These are phyloP conservation scores for Drosophila ironensis DNA, from an alignment of 1,140 invertebrate species.

Conservation along the genomic window DNA sequence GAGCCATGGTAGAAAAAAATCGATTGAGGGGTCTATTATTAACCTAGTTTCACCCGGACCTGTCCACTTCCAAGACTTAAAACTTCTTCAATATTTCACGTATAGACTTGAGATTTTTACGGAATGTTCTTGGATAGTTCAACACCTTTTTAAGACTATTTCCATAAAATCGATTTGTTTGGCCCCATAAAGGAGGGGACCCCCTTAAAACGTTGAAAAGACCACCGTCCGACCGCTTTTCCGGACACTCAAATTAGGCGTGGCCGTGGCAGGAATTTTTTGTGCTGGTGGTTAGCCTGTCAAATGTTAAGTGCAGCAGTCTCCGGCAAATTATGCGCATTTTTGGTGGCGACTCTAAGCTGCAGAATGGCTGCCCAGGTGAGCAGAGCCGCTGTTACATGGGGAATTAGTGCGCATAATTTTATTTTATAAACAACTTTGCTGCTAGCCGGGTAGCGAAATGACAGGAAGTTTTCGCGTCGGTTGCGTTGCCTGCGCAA, in stretches of 20 bases:
- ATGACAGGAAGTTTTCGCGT: slow-evolving; percentile 61
- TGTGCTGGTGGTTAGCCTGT: slow-evolving; percentile 5
- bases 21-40: no score
- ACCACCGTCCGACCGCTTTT: no score
- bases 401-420: slow-evolving; percentile 78
- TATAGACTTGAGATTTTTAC: no score
- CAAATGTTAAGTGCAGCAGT: slow-evolving; percentile 41
- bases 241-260: slow-evolving; percentile 25
- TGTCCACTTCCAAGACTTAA: no score
- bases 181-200: no score
- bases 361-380: slow-evolving; percentile 33
- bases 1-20: no score
- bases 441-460: not conserved
- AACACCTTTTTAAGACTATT: no score
- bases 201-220: no score
- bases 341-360: slow-evolving; percentile 17
- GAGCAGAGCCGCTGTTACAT: slow-evolving; percentile 53
- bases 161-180: no score
- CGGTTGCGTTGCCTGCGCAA: slow-evolving; percentile 61
- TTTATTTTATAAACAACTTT: slow-evolving; percentile 70
- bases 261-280: not conserved
- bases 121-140: no score
- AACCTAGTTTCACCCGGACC: no score
- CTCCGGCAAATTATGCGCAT: slow-evolving; percentile 47
- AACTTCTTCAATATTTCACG: no score